A percentile compares a stretch with the other conserved stretches of the same genome.
Conservation (phyloP, 1,140 invertebrate species). For the Globodera ellingtonae region DNA sequence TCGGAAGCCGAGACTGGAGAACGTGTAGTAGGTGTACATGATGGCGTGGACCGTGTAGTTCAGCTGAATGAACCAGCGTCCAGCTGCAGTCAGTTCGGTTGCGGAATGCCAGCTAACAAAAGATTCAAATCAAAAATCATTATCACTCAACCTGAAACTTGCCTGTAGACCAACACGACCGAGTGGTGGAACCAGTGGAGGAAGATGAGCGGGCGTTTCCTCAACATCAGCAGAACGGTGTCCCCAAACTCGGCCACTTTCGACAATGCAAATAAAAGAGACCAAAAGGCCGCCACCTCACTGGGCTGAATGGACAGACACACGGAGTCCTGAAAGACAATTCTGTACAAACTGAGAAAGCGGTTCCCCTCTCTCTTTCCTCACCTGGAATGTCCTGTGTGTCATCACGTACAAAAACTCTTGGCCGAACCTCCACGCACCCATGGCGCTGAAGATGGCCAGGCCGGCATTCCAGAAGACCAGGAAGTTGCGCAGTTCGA, state of each 20-base stretch:
- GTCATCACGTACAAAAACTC: constrained; percentile 45
- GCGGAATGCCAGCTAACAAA: constrained; percentile 35
- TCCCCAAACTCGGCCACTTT: constrained; percentile 52
- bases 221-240: constrained; percentile 50
- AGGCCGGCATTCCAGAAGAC: constrained; percentile 86
- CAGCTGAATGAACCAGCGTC: constrained; percentile 82
- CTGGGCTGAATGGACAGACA: constrained; percentile 35
- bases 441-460: constrained; percentile 91
- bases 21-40: constrained; percentile 93
- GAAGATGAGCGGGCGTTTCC: constrained; percentile 52
- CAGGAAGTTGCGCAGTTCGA: constrained; percentile 79
- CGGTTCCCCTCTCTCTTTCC: background rate
- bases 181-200: constrained; percentile 69
- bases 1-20: constrained; percentile 82
- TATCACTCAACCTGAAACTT: constrained; percentile 61
- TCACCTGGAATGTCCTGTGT: constrained; percentile 70
- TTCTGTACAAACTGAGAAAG: background rate
- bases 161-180: constrained; percentile 83
- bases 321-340: constrained; percentile 33
- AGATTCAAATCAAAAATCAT: background rate
- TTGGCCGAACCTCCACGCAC: constrained; percentile 80
- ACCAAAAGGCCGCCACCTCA: constrained; percentile 41
- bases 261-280: constrained; percentile 42
- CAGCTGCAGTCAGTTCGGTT: constrained; percentile 41
- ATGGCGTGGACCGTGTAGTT: constrained; percentile 94